Conservation (phyloP, 2,797 vertebrate genomes). For the Labeo calbasu region DNA sequence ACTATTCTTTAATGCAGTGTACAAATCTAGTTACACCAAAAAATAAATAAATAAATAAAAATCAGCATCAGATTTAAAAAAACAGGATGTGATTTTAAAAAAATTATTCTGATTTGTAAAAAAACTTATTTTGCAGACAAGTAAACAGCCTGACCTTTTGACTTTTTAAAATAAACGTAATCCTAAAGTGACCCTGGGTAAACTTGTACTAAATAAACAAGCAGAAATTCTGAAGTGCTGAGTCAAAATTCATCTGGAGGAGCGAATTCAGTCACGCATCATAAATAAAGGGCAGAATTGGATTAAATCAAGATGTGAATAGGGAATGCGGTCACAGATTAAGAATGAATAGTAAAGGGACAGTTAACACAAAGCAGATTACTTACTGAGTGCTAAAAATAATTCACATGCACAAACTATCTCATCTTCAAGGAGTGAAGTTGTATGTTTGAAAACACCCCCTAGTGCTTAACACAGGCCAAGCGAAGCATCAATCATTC, state of each 20-base stretch:
- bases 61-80: neutral
- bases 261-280: constrained; percentile 59
- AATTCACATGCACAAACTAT: constrained; percentile 55
- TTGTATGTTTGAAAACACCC: constrained; percentile 14
- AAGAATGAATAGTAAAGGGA: constrained; percentile 63
- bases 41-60: neutral
- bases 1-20: neutral
- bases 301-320: constrained; percentile 70
- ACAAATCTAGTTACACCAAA: constrained; percentile 7
- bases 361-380: constrained; percentile 67
- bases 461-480: constrained; percentile 10
- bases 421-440: constrained; percentile 23
- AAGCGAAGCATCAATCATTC: constrained; percentile 37
- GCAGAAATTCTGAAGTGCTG: constrained; percentile 54
- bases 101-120: constrained; percentile 39
- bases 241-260: constrained; percentile 60
- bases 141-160: constrained; percentile 23
- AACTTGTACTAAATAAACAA: constrained; percentile 46
- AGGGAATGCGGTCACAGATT: constrained; percentile 68
- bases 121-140: constrained; percentile 21
- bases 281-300: constrained; percentile 64
- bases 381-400: constrained; percentile 53
- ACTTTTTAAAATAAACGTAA: constrained; percentile 31
- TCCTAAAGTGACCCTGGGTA: constrained; percentile 29
- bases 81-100: neutral